These are phyloP conservation scores for Lottia scabra DNA, from an alignment of 2,888 invertebrate species.

Conservation along the genomic window DNA sequence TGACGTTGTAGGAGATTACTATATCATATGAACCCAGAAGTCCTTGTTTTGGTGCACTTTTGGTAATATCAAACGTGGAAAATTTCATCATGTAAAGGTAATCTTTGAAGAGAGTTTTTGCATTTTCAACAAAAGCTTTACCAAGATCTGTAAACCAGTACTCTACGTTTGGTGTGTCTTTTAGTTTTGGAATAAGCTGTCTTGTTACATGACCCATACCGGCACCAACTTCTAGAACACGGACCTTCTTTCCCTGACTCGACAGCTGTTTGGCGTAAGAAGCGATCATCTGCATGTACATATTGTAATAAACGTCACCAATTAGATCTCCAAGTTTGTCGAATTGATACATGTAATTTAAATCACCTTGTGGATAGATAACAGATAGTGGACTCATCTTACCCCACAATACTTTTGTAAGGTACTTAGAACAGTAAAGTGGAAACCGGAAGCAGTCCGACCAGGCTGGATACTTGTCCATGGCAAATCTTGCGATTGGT, in stretches of 20 bases:
- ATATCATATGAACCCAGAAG: neutral
- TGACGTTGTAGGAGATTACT: neutral
- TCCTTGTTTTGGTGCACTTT: neutral
- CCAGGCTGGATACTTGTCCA: neutral
- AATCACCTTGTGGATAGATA: neutral
- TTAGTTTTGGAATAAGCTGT: neutral
- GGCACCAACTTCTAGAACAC: neutral
- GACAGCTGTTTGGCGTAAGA: neutral
- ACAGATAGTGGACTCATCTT: neutral
- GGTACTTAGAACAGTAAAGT: neutral
- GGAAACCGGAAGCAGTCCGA: conserved; percentile 1
- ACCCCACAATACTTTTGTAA: neutral
- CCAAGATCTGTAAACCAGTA: conserved; percentile 4
- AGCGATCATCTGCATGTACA: conserved; percentile 1
- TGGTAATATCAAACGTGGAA: neutral
- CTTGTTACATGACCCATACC: conserved; percentile 2
- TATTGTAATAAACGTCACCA: neutral
- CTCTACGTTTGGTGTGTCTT: neutral
- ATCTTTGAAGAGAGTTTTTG: neutral
- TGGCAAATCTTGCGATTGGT: neutral
- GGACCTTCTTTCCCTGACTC: neutral
- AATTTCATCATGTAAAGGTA: conserved; percentile 1
- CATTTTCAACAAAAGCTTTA: conserved; percentile 3
- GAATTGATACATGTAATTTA: neutral
- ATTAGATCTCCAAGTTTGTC: neutral